Evolutionary conservation across 2,113 vertebrate genomes (phyloP).

Genomic region (Saimiri boliviensis): DNA sequence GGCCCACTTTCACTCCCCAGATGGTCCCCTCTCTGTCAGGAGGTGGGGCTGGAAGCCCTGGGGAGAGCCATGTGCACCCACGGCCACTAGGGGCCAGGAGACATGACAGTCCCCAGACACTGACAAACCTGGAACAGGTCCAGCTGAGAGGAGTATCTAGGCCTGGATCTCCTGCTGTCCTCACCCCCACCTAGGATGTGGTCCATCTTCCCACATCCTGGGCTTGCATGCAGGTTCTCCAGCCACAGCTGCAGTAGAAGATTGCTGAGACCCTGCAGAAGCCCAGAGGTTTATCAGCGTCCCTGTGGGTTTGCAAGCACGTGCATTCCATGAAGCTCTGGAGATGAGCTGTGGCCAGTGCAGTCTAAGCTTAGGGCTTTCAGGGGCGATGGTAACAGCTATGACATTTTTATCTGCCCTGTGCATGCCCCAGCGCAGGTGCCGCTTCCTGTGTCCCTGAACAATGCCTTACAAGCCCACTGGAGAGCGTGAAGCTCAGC

Average conservation of each 20-base stretch:
- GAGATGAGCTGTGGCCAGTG: not conserved
- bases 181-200: too few species aligned
- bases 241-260: not conserved
- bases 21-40: not conserved
- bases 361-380: not conserved
- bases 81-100: not conserved
- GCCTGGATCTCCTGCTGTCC: not conserved
- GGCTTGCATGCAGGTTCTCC: not conserved
- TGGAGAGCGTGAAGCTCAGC: fast-evolving
- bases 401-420: not conserved
- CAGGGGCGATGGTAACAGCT: not conserved
- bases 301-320: not conserved
- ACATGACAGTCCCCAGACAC: too few species aligned
- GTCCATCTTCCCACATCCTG: not conserved
- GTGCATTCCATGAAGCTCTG: too few species aligned
- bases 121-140: too few species aligned
- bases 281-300: not conserved
- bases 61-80: too few species aligned
- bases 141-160: not conserved
- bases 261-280: not conserved
- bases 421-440: not conserved
- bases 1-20: not conserved
- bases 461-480: not conserved
- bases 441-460: not conserved
- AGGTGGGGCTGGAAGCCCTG: not conserved